Conservation (phyloP, 2,113 vertebrate genomes). For the Phrynosoma platyrhinos region DNA sequence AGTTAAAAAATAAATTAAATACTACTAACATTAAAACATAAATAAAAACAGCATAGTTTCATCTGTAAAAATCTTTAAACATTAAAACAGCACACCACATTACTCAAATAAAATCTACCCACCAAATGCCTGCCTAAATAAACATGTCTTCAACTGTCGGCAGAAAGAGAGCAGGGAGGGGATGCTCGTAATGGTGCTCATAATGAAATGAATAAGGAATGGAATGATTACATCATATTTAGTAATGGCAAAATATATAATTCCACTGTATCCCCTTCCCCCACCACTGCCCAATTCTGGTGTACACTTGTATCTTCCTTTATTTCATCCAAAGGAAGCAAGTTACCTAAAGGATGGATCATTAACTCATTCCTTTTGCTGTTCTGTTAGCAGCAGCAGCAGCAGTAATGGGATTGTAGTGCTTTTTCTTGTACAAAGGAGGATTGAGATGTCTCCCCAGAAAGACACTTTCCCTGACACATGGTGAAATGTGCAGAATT, state of each 20-base stretch:
- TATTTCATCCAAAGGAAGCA: conserved; percentile 19
- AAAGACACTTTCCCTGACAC: conserved; percentile 38
- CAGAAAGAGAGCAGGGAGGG: no score
- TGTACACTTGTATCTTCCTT: conserved; percentile 40
- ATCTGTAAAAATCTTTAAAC: no score
- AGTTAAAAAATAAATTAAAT: no score
- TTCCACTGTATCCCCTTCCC: not conserved
- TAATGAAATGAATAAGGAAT: conserved; percentile 10
- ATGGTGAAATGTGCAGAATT: conserved; percentile 29
- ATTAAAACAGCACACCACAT: no score
- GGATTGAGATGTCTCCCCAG: conserved; percentile 44
- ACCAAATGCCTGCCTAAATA: no score
- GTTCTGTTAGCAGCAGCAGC: conserved; percentile 49
- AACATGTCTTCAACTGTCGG: no score
- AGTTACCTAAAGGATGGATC: conserved; percentile 11
- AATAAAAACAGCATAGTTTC: no score
- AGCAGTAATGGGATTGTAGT: conserved; percentile 43
- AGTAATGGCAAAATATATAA: not conserved
- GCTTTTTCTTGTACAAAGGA: conserved; percentile 30
- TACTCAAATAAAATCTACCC: no score
- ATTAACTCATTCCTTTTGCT: not conserved
- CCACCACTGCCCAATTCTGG: not conserved
- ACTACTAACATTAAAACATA: no score
- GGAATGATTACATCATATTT: not conserved
- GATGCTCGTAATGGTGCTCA: no score